These are phyloP conservation scores for Cerastoderma edule DNA, from an alignment of 2,888 invertebrate genomes.

Conservation along the genomic window DNA sequence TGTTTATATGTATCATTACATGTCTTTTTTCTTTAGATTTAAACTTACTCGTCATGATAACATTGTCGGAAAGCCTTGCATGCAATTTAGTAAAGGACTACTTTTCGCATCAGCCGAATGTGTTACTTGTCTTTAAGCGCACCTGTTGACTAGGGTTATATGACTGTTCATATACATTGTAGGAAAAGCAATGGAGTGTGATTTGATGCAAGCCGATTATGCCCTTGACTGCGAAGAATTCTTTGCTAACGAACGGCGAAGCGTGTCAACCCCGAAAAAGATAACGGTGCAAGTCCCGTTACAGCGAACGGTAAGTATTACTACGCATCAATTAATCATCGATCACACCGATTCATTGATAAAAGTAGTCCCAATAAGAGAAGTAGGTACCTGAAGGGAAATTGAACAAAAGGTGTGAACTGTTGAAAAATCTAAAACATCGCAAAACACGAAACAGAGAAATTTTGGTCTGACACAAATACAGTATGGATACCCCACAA, in stretches of 20 bases:
- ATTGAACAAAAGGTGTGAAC: background rate
- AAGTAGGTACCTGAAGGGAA: background rate
- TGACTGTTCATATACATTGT: background rate
- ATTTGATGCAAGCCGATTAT: conserved; percentile 49
- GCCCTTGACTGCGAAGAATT: conserved; percentile 50
- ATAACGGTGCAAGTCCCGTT: conserved; percentile 30
- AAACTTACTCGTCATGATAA: too few relatives aligned
- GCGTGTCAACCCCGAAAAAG: conserved; percentile 35
- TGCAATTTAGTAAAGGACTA: background rate
- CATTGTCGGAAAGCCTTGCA: background rate
- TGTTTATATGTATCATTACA: too few relatives aligned
- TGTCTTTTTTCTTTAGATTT: too few relatives aligned
- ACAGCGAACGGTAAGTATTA: conserved; percentile 53
- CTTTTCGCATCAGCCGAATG: background rate
- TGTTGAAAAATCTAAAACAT: background rate
- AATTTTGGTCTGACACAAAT: too few relatives aligned
- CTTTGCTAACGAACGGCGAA: conserved; percentile 43
- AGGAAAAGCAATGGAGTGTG: conserved; percentile 43
- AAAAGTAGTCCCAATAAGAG: conserved; percentile 1
- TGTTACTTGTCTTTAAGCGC: background rate
- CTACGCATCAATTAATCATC: background rate
- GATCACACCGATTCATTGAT: conserved; percentile 19
- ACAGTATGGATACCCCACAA: too few relatives aligned
- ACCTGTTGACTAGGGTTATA: conserved; percentile 27
- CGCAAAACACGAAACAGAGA: too few relatives aligned